A percentile compares a stretch with the other conserved stretches of the same genome.
Conservation (phyloP, 2,113 vertebrate genomes). For the Probosciger aterrimus region DNA sequence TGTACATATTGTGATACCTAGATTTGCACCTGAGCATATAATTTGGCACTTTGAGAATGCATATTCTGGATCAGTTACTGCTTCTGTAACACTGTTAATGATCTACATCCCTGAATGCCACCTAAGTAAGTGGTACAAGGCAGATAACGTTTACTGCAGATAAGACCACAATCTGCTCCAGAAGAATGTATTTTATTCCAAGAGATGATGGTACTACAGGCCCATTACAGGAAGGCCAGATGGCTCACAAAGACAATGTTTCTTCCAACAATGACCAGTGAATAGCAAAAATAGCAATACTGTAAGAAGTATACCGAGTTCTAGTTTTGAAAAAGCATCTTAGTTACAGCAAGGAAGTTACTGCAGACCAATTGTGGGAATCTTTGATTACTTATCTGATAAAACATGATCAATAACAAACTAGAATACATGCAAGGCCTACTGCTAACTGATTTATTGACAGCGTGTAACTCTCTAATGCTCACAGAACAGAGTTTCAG, state of each 20-base stretch:
- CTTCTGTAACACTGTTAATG: not conserved
- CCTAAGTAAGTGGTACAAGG: not conserved
- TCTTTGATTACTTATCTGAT: not conserved
- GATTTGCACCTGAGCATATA: not conserved
- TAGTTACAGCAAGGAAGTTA: not conserved
- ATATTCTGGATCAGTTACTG: not conserved
- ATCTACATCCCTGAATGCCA: accelerated
- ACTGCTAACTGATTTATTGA: not conserved
- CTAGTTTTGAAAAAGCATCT: not conserved
- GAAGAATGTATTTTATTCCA: not conserved
- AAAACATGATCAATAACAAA: not conserved
- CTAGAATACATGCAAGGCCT: not conserved
- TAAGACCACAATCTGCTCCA: not conserved
- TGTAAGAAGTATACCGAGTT: not conserved
- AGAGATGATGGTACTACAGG: not conserved
- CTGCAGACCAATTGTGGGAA: not conserved
- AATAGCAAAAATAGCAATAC: not conserved
- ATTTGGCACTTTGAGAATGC: not conserved
- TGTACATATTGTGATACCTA: not conserved
- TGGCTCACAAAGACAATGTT: not conserved
- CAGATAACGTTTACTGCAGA: not conserved
- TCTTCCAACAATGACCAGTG: not conserved
- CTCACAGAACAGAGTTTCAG: not conserved
- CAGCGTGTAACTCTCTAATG: not conserved
- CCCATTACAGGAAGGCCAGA: not conserved